phyloP scores from a whole-genome alignment of 2,113 vertebrate genomes.

The Bambusicola thoracicus region DNA sequence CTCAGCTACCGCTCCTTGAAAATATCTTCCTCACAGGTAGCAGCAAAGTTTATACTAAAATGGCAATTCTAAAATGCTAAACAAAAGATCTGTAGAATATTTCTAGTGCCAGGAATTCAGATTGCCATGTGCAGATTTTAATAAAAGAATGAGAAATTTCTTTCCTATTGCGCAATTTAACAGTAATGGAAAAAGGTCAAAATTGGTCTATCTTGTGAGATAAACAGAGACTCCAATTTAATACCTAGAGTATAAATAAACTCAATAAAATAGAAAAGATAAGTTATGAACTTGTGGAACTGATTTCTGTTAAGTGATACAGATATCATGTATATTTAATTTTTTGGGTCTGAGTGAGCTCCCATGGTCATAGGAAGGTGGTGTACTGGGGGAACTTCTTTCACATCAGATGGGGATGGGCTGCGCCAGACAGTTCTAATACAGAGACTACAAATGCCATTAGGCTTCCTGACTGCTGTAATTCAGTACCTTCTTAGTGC shows the following conservation, averaged over 20 bases:
- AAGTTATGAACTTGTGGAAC: background rate
- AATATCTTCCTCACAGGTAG: background rate
- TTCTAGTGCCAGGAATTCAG: background rate
- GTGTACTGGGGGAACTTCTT: background rate
- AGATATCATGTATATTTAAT: background rate
- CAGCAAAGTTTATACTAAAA: background rate
- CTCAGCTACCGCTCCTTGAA: background rate
- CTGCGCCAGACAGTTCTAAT: background rate
- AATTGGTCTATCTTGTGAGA: background rate
- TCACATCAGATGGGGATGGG: background rate
- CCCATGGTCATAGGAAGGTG: background rate
- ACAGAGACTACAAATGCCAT: rapidly evolving
- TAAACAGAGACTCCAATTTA: background rate
- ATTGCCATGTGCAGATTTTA: background rate
- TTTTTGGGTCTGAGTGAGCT: background rate
- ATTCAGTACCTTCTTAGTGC: background rate
- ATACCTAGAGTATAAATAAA: background rate
- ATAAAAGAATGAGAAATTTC: background rate
- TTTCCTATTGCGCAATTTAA: background rate
- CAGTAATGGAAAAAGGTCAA: background rate
- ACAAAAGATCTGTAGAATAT: background rate
- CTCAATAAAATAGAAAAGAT: background rate
- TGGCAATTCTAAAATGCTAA: background rate
- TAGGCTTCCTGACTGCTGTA: background rate
- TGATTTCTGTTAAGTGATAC: background rate